phyloP scores from a whole-genome alignment of 2,888 invertebrate species.

The Cenopis cana region DNA sequence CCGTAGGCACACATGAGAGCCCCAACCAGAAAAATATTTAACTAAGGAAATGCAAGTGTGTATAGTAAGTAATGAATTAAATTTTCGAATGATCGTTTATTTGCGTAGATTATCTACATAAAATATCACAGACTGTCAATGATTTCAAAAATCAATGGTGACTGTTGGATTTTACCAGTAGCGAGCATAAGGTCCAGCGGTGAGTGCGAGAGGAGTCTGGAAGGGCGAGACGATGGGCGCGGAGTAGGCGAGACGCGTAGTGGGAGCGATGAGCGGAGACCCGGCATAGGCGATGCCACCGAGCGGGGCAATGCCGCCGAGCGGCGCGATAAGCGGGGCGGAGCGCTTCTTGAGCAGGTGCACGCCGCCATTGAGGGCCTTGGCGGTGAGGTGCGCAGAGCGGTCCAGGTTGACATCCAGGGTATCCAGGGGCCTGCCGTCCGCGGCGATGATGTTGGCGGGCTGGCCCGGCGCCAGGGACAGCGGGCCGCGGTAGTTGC shows the following conservation, averaged over 20 bases:
- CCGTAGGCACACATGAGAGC: neutral
- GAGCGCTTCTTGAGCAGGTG: slow-evolving; percentile 68
- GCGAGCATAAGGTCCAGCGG: slow-evolving; percentile 57
- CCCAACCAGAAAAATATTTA: neutral
- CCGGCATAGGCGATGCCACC: slow-evolving; percentile 46
- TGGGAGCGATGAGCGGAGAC: slow-evolving; percentile 46
- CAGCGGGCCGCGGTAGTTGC: slow-evolving; percentile 72
- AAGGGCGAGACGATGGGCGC: slow-evolving; percentile 49
- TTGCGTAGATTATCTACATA: slow-evolving; percentile 15
- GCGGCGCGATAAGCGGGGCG: slow-evolving; percentile 44
- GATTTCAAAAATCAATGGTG: neutral
- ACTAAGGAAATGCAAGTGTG: neutral
- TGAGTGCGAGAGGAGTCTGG: slow-evolving; percentile 54
- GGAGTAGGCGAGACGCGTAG: slow-evolving; percentile 51
- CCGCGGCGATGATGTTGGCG: slow-evolving; percentile 72
- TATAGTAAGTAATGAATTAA: neutral
- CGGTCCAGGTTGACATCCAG: slow-evolving; percentile 78
- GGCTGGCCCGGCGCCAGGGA: slow-evolving; percentile 78
- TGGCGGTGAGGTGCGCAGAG: slow-evolving; percentile 73
- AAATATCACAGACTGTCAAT: slow-evolving; percentile 27
- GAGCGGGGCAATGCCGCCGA: too few species aligned
- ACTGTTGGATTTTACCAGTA: slow-evolving; percentile 45
- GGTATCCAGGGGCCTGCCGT: slow-evolving; percentile 78
- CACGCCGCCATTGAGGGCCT: slow-evolving; percentile 62
- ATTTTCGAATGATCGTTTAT: slow-evolving; percentile 17